Percentiles rank a stretch among this genome's conserved stretches.
phyloP scores from a whole-genome alignment of 1,140 invertebrate genomes.

The Drosophila obscura region DNA sequence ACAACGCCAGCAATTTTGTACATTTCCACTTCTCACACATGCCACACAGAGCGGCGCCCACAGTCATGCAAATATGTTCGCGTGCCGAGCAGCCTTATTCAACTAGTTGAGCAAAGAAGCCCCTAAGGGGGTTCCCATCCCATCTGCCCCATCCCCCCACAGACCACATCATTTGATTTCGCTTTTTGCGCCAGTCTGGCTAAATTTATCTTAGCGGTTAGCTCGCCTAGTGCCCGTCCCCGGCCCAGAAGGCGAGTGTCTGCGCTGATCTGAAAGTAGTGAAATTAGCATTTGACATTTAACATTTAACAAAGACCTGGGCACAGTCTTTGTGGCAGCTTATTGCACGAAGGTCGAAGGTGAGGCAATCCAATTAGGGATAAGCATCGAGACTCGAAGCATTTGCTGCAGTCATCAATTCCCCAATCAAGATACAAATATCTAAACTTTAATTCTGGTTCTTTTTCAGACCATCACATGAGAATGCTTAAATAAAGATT shows the following conservation, averaged over 20 bases:
- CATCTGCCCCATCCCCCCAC: background rate
- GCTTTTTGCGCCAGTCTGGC: slow-evolving; percentile 37
- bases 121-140: background rate
- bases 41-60: slow-evolving; percentile 9
- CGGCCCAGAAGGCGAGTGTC: slow-evolving; percentile 43
- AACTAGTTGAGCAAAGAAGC: slow-evolving; percentile 61
- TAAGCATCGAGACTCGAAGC: slow-evolving; percentile 53
- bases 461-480: slow-evolving; percentile 55
- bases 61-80: slow-evolving; percentile 36
- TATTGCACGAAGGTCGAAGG: slow-evolving; percentile 49
- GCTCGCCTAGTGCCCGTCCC: background rate
- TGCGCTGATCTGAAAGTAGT: slow-evolving; percentile 38
- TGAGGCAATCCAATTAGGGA: slow-evolving; percentile 74
- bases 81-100: slow-evolving; percentile 60
- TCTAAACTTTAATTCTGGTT: slow-evolving; percentile 34
- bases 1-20: slow-evolving; percentile 71
- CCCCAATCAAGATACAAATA: background rate
- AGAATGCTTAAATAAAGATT: slow-evolving; percentile 49
- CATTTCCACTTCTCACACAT: slow-evolving; percentile 65
- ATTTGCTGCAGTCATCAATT: slow-evolving; percentile 9
- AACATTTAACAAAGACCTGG: slow-evolving; percentile 39
- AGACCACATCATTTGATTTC: slow-evolving; percentile 43
- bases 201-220: slow-evolving; percentile 38
- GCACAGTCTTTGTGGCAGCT: slow-evolving; percentile 17
- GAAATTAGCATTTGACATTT: slow-evolving; percentile 75